These are phyloP conservation scores for Drosophila kanapiae DNA, from an alignment of 1,140 invertebrate genomes.

Conservation along the genomic window DNA sequence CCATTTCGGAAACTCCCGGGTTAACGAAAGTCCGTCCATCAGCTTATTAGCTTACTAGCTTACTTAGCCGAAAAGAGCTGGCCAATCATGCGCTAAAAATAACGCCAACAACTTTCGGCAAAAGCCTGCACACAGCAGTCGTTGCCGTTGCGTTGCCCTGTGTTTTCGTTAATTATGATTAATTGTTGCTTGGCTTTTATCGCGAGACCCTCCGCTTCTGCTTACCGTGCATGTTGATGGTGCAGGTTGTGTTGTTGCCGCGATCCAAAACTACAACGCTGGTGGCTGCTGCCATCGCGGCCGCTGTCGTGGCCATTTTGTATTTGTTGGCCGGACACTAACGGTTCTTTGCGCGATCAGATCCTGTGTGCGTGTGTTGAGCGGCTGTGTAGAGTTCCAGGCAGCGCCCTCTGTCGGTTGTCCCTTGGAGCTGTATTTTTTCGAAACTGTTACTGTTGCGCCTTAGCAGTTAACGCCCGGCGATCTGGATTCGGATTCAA, in stretches of 20 bases:
- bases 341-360: slow-evolving; percentile 55
- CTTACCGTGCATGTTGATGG: slow-evolving; percentile 97
- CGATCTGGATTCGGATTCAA: slow-evolving; percentile 42
- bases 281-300: slow-evolving; percentile 93
- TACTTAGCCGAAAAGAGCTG: slow-evolving; percentile 42
- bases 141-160: slow-evolving; percentile 18
- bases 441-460: slow-evolving; percentile 46
- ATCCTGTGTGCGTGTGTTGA: slow-evolving; percentile 12
- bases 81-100: slow-evolving; percentile 80
- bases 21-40: slow-evolving; percentile 67
- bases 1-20: slow-evolving; percentile 42
- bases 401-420: slow-evolving; percentile 25
- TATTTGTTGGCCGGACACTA: slow-evolving; percentile 28
- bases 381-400: slow-evolving; percentile 2
- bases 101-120: slow-evolving; percentile 64
- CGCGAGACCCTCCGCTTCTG: slow-evolving; percentile 17
- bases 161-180: slow-evolving; percentile 78
- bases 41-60: slow-evolving; percentile 32
- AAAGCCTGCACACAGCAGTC: slow-evolving; percentile 52
- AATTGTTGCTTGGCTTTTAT: slow-evolving; percentile 51
- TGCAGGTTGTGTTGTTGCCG: slow-evolving; percentile 97
- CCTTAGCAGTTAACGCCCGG: slow-evolving; percentile 35
- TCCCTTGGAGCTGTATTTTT: slow-evolving; percentile 14
- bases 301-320: slow-evolving; percentile 76
- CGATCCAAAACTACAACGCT: slow-evolving; percentile 96